These are phyloP conservation scores for Limosa lapponica DNA, from an alignment of 2,797 vertebrate genomes.

Conservation along the genomic window DNA sequence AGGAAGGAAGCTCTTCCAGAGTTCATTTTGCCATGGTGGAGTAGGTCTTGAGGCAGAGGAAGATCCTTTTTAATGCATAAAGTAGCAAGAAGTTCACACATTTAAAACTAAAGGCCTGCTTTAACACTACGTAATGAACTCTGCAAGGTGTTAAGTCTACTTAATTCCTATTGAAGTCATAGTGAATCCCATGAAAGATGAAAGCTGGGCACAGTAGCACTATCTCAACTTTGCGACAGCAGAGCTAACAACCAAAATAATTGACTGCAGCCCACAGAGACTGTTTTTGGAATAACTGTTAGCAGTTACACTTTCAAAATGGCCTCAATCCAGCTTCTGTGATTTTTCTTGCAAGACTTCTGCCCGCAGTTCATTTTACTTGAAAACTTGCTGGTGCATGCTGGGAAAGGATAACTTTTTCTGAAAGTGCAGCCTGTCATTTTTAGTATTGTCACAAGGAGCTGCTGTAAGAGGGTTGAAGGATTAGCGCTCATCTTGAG, in stretches of 20 bases:
- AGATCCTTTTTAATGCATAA: neutral
- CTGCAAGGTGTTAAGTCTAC: neutral
- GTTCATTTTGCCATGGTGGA: neutral
- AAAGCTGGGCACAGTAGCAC: constrained; percentile 17
- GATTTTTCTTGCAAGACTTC: neutral
- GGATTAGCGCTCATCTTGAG: constrained; percentile 9
- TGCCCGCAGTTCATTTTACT: neutral
- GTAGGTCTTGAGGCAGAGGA: neutral
- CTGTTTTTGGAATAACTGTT: constrained; percentile 6
- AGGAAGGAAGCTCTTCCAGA: neutral
- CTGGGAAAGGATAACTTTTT: neutral
- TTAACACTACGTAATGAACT: neutral
- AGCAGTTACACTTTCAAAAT: constrained; percentile 6
- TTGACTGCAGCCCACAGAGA: constrained; percentile 28
- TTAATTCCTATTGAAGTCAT: constrained; percentile 9
- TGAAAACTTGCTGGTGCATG: constrained; percentile 14
- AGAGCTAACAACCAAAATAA: constrained; percentile 11
- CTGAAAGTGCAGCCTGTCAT: neutral
- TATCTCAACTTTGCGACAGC: neutral
- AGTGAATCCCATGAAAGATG: neutral
- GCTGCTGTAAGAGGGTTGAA: constrained; percentile 34
- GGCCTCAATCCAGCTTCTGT: constrained; percentile 8
- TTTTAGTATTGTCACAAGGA: constrained; percentile 28
- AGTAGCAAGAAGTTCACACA: neutral
- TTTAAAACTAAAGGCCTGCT: neutral